Evolutionary conservation across 1,140 invertebrate genomes (phyloP), one percentile per base, ranked within the genome.

Genomic region (Dolichoris vasculosae): DNA sequence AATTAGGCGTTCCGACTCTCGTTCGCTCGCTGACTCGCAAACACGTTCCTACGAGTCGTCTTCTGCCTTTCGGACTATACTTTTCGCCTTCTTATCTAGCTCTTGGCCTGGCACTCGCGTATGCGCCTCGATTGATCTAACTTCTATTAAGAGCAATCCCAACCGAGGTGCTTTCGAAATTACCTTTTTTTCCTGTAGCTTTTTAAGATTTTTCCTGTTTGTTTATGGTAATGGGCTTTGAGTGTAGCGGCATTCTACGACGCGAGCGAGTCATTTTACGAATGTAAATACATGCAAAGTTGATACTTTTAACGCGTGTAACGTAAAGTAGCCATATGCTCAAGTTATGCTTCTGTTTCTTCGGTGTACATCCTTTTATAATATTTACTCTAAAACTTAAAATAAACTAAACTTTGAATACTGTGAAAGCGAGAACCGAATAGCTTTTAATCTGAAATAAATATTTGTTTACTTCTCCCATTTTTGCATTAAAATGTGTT

Each of bases 1-100:
- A 90, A 90, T 90, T 90, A 90, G 89, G 86, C 88, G 79, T 73
- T 82, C 55, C 73, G 73, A 67, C 51, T 83, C 81, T 43, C 75
- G 30, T 59, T 69, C 63, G 26, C 48, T 82, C 80, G 46, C 80
- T 32, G 20, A 32, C 63, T 77, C 77, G 82, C 73, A 83, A 83
- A 83, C 82, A 87, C 89, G 88, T 30, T 35, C 46, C 43, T 17
- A 46, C 46, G 43, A 63, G 17, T 77, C 79, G 86, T 59, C 55
- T 38, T n/a, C 69, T 73, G 38, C 38, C 38, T 35, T n/a, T 67
- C 38, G 8, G 38, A 7, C 20, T 43, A 4, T n/a, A 26, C 26
- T 73, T 73, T 73, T 73, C 38, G 15, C 69, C 40, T 26, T 73
- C 40, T 80, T 80, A 80, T 80, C 71, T 75, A 13, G 69, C 71